A percentile compares a stretch with the other conserved stretches of the same genome.
Conservation (phyloP, 2,888 invertebrate genomes). For the Chalcis sispes region DNA sequence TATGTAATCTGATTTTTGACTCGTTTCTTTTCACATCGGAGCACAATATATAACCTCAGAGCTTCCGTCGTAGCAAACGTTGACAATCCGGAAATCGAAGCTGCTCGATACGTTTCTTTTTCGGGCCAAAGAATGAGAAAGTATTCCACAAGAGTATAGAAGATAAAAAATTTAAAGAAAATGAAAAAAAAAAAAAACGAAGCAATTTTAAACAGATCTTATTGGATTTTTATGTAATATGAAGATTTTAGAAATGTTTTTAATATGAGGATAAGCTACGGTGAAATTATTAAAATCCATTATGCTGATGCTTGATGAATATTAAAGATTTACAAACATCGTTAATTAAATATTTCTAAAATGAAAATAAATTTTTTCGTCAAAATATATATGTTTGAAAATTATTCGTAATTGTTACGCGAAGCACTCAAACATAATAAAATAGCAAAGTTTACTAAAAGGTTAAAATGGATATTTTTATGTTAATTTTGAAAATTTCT, state of each 20-base stretch:
- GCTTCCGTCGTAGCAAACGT: conserved; percentile 39
- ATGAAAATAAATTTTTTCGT: too few relatives aligned
- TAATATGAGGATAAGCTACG: conserved; percentile 2
- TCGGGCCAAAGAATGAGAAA: conserved; percentile 43
- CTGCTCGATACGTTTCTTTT: conserved; percentile 48
- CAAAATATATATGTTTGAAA: too few relatives aligned
- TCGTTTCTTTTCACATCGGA: conserved; percentile 37
- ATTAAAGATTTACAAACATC: too few relatives aligned
- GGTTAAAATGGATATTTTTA: too few relatives aligned
- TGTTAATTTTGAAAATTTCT: too few relatives aligned
- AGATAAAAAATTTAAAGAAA: conserved; percentile 13
- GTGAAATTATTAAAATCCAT: neutral
- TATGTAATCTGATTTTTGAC: neutral
- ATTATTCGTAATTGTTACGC: neutral
- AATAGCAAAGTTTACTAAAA: too few relatives aligned
- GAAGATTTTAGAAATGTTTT: conserved; percentile 2
- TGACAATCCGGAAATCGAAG: conserved; percentile 53
- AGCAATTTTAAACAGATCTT: conserved; percentile 44
- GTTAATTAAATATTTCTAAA: too few relatives aligned
- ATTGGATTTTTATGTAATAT: conserved; percentile 7
- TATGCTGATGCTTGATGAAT: neutral
- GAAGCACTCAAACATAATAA: too few relatives aligned
- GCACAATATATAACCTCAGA: conserved; percentile 25
- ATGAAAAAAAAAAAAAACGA: conserved; percentile 40
- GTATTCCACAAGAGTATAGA: neutral